phyloP scores from a whole-genome alignment of 2,888 invertebrate species.

The Mythimna lalbum region DNA sequence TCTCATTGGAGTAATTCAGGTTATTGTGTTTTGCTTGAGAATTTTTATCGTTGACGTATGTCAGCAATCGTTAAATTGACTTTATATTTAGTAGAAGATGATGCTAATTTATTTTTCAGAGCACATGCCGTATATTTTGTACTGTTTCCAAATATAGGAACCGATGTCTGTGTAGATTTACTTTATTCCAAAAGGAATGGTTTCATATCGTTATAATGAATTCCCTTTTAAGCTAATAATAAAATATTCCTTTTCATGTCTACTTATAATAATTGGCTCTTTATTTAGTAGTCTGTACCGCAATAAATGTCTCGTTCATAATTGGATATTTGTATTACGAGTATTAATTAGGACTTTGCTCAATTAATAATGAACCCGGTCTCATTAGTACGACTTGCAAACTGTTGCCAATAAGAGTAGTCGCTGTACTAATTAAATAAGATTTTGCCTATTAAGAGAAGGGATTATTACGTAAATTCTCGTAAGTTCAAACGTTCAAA shows the following conservation, averaged over 20 bases:
- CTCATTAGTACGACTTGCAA: constrained; percentile 16
- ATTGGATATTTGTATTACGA: constrained; percentile 46
- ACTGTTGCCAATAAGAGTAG: constrained; percentile 15
- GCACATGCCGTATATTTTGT: neutral
- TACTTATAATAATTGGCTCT: constrained; percentile 36
- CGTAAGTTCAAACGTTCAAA: too few species aligned
- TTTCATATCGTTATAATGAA: constrained; percentile 22
- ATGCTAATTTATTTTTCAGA: constrained; percentile 1
- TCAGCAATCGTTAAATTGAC: constrained; percentile 19
- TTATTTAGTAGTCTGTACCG: constrained; percentile 33
- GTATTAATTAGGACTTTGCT: constrained; percentile 47
- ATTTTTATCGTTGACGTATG: constrained; percentile 39
- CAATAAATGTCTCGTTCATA: constrained; percentile 30
- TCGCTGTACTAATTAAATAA: neutral
- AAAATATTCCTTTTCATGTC: constrained; percentile 45
- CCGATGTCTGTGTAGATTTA: neutral
- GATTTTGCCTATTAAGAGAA: constrained; percentile 7
- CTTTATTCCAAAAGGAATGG: neutral
- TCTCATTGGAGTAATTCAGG: constrained; percentile 38
- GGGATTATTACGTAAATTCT: too few species aligned
- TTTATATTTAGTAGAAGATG: constrained; percentile 15
- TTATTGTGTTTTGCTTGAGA: constrained; percentile 40
- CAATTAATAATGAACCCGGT: constrained; percentile 34
- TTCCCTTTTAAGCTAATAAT: constrained; percentile 11
- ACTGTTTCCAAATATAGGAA: neutral